Conservation (phyloP, 2,797 vertebrate genomes). For the Tenualosa thibaudeaui region DNA sequence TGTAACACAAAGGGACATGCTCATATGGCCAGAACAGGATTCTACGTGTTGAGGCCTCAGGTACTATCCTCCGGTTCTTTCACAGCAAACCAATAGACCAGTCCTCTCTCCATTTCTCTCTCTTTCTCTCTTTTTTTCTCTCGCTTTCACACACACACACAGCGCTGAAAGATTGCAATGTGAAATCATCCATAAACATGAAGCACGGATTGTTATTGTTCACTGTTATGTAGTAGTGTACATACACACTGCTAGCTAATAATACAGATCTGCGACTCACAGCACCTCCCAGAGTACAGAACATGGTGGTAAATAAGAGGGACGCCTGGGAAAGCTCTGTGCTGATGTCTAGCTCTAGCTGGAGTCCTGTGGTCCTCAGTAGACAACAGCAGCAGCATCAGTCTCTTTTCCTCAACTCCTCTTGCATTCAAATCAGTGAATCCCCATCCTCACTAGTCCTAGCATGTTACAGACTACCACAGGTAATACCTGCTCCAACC, state of each 20-base stretch:
- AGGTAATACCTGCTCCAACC: background rate
- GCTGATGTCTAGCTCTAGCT: background rate
- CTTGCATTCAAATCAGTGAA: background rate
- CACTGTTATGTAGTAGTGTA: constrained; percentile 56
- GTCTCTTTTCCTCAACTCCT: background rate
- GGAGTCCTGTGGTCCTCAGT: background rate
- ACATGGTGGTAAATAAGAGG: constrained; percentile 71
- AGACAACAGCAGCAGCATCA: background rate
- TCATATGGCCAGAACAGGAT: background rate
- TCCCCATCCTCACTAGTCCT: background rate
- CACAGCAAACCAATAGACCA: background rate
- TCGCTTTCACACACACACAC: background rate
- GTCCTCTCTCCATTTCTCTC: background rate
- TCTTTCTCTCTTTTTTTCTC: background rate
- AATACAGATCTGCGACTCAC: constrained; percentile 74
- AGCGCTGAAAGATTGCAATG: background rate
- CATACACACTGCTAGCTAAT: constrained; percentile 57
- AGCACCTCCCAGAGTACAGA: constrained; percentile 72
- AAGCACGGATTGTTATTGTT: background rate
- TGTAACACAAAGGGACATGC: background rate
- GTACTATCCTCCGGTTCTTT: background rate
- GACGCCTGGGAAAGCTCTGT: background rate
- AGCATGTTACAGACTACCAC: background rate
- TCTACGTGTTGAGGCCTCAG: background rate
- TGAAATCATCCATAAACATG: background rate